Evolutionary conservation across 2,797 vertebrate genomes (phyloP), one percentile per base, ranked within the genome.

Genomic region (Brachymystax lenok): DNA sequence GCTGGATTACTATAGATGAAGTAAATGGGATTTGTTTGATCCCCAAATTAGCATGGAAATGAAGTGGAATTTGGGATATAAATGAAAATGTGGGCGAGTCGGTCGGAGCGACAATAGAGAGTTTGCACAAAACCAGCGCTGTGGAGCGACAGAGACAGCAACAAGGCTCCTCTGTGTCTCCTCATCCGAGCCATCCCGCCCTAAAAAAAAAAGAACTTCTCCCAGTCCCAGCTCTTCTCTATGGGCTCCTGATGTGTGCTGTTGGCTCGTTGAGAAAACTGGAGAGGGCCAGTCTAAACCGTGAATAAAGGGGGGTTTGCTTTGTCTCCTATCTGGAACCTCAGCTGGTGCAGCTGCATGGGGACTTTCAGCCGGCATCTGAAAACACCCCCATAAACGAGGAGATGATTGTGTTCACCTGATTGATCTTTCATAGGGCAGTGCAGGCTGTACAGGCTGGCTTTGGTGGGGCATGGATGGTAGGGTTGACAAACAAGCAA

Each of bases 321-420:
- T 88, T 82, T 93, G 88, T 93, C 86, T 91, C 84, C 80, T 82
- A 68, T 87, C 88, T 89, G 89, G 89, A 87, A 86, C 86, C 90
- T 93, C 90, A 92, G 92, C 91, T 91, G 90, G 74, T 89, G 92
- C 93, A 95, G 94, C 94, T 95, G 94, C 92, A 88, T 82, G 86
- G 90, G 84, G 88, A 83, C 85, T 83, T 86, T 87, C 84, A 79
- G 80, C 85, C 77, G 88, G 86, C 90, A 83, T 85, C 88, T 77
- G 84, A 85, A 81, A 73, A 92, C 89, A 89, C 84, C 89, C 92
- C 67, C 88, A 88, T 92, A 91, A 92, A 93, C 88, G 82, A 80
- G 76, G 78, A 75, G 28, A 79, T 90, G 90, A 93, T 95, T 95
- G 92, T 94, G 85, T 89, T 88, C 85, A 88, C 90, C 92, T 94